These are phyloP conservation scores for Sorex maritimensis DNA, from an alignment of 2,797 vertebrate species.

Conservation along the genomic window DNA sequence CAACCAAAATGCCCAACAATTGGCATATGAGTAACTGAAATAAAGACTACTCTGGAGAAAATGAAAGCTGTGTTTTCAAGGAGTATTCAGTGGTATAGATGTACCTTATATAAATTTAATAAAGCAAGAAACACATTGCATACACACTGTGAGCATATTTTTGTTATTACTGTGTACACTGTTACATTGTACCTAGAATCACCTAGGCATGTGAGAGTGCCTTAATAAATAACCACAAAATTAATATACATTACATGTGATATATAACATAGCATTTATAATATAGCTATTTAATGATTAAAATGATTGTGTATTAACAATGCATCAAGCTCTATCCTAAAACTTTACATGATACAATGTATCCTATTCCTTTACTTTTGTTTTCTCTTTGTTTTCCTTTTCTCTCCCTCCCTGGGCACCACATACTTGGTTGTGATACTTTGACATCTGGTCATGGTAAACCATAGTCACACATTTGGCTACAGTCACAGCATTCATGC, in stretches of 20 bases:
- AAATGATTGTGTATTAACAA: not conserved
- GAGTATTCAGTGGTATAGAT: slow-evolving; percentile 46
- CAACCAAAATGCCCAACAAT: not conserved
- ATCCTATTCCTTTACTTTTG: too few species aligned
- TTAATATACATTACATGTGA: not conserved
- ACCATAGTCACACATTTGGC: too few species aligned
- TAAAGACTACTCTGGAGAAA: not conserved
- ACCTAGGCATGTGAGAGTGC: not conserved
- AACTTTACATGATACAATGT: not conserved
- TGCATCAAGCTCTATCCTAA: not conserved
- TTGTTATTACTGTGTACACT: not conserved
- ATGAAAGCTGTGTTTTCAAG: slow-evolving; percentile 29
- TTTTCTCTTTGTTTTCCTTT: too few species aligned
- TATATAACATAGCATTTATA: not conserved
- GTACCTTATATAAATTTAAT: not conserved
- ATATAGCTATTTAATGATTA: not conserved
- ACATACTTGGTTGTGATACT: too few species aligned
- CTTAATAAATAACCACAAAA: slow-evolving; percentile 17
- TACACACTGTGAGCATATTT: not conserved
- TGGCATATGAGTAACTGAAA: not conserved
- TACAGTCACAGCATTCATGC: too few species aligned
- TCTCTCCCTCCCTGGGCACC: too few species aligned
- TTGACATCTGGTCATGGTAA: too few species aligned
- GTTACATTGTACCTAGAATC: not conserved
- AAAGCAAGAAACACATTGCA: slow-evolving; percentile 38